Percentiles rank a stretch among this genome's conserved stretches.
Conservation (phyloP, 2,888 invertebrate genomes). For the Linhomoeus sp. region DNA sequence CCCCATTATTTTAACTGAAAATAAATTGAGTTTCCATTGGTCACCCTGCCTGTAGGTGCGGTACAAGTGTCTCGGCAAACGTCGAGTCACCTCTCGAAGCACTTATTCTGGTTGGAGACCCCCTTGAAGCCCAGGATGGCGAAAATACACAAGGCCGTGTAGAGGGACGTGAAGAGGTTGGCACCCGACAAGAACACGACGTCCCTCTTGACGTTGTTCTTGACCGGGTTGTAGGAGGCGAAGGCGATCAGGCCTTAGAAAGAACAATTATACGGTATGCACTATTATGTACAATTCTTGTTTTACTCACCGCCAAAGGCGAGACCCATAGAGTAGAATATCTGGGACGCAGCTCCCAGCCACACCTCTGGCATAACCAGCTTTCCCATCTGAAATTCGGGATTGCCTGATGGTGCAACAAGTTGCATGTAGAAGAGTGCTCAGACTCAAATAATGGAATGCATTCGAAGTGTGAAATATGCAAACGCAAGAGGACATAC, state of each 20-base stretch:
- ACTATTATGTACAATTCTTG: not conserved
- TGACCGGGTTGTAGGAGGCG: conserved; percentile 78
- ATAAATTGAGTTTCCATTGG: too few relatives aligned
- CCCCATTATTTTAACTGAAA: too few relatives aligned
- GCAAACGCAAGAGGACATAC: too few relatives aligned
- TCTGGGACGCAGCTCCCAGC: conserved; percentile 88
- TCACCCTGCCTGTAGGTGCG: too few relatives aligned
- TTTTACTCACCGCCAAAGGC: conserved; percentile 56
- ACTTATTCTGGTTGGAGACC: conserved; percentile 64
- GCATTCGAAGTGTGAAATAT: too few relatives aligned
- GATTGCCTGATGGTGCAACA: too few relatives aligned
- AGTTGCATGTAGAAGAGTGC: too few relatives aligned
- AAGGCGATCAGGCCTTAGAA: conserved; percentile 57
- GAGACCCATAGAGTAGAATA: conserved; percentile 82
- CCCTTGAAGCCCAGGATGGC: conserved; percentile 88
- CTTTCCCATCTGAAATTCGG: conserved; percentile 48
- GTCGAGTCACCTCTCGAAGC: conserved; percentile 47
- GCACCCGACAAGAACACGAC: conserved; percentile 72
- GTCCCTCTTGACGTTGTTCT: conserved; percentile 81
- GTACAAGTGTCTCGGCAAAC: too few relatives aligned
- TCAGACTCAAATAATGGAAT: too few relatives aligned
- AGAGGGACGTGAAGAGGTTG: conserved; percentile 78
- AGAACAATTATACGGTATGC: not conserved
- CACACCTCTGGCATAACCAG: conserved; percentile 69
- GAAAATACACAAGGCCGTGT: conserved; percentile 82